Conservation (phyloP, 1,140 invertebrate species). For the Drosophila cardini region DNA sequence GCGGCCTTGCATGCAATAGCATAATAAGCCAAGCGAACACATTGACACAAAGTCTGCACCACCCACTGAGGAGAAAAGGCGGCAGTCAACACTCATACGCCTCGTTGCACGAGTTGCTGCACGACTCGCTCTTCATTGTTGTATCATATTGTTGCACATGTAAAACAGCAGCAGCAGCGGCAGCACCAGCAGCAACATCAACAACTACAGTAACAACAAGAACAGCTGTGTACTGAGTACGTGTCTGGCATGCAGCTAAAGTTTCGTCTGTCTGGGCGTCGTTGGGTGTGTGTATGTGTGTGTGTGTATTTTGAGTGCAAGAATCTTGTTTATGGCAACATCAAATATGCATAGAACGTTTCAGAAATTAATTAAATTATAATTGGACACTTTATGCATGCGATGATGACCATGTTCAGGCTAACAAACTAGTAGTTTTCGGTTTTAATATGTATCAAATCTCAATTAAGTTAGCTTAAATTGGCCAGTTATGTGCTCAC, state of each 20-base stretch:
- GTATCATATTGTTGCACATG: conserved; percentile 78
- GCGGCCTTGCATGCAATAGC: conserved; percentile 69
- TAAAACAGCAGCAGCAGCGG: conserved; percentile 48
- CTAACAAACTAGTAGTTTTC: conserved; percentile 44
- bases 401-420: conserved; percentile 27
- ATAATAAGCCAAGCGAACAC: conserved; percentile 71
- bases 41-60: conserved; percentile 26
- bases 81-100: conserved; percentile 76
- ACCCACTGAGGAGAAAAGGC: neutral
- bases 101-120: conserved; percentile 75
- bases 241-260: conserved; percentile 58
- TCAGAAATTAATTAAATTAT: conserved; percentile 77
- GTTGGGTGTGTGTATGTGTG: conserved; percentile 16
- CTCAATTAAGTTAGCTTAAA: conserved; percentile 57
- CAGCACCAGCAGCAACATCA: conserved; percentile 23
- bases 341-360: conserved; percentile 55
- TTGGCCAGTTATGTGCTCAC: conserved; percentile 33
- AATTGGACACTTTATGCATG: conserved; percentile 58
- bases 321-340: conserved; percentile 42
- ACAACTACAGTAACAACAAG: conserved; percentile 46
- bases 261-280: conserved; percentile 17
- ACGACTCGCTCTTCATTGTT: conserved; percentile 73
- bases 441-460: conserved; percentile 51
- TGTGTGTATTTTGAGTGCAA: conserved; percentile 21
- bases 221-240: conserved; percentile 47